A percentile compares a stretch with the other conserved stretches of the same genome.
These are phyloP conservation scores for Xiphophorus hellerii DNA, from an alignment of 2,113 vertebrate genomes.

Conservation along the genomic window DNA sequence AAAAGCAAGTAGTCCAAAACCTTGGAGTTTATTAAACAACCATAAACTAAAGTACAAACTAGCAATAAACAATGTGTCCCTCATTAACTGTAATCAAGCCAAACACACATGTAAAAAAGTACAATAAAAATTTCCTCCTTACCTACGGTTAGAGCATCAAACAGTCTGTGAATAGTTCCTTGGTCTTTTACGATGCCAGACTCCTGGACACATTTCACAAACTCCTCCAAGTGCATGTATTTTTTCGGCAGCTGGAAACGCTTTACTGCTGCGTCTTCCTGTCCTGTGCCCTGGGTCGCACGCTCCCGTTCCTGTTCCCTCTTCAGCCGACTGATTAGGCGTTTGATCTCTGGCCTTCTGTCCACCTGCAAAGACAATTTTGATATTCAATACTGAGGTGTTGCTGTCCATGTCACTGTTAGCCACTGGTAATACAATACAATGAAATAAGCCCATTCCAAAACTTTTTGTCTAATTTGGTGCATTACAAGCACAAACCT, in stretches of 20 bases:
- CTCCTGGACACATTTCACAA: conserved; percentile 91
- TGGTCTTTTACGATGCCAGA: conserved; percentile 92
- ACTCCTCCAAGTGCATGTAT: conserved; percentile 90
- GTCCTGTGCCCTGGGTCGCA: conserved; percentile 58
- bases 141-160: conserved; percentile 93
- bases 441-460: neutral
- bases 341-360: conserved; percentile 83
- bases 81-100: neutral
- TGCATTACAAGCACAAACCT: neutral
- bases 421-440: no score
- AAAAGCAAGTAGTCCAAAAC: neutral
- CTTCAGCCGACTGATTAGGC: conserved; percentile 86
- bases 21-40: neutral
- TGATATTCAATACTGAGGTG: neutral
- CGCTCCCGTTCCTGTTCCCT: conserved; percentile 83
- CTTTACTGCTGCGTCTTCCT: conserved; percentile 79
- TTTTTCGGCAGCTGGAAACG: conserved; percentile 90
- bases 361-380: conserved; percentile 73
- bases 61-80: neutral
- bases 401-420: neutral
- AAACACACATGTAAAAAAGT: neutral
- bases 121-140: conserved; percentile 11
- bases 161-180: conserved; percentile 87
- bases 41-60: neutral
- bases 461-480: neutral